Base-by-base conservation (phyloP, 1,140 invertebrate genomes). In the Zeugodacus cucurbitae region DNA sequence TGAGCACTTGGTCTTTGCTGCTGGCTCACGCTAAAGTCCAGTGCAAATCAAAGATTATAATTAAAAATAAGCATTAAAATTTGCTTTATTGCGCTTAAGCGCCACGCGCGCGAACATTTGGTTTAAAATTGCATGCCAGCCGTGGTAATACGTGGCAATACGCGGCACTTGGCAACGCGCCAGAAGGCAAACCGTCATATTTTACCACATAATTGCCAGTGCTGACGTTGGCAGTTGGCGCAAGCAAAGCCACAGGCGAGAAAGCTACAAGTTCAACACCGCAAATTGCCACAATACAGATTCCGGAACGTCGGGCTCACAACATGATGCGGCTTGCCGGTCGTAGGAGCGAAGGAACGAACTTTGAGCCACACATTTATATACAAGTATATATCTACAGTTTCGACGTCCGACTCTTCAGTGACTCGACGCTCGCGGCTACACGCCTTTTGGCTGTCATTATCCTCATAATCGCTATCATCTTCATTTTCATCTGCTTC, bases 401-500 rank as follows among this genome's bases (percentile, higher is more conserved):
- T 17, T 41, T 17, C 14, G 41, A 34, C 37, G 5, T 22, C 20
- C 10, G 22, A 41, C 10, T 37, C 20, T 41, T 11, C 14, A 41
- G 32, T 11, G n/a, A 4, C 20, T 48, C 6, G 41, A 11, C 41
- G 37, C 41, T 82, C n/a, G 8, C 7, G 11, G 74, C n/a, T 26
- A n/a, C 6, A 48, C 44, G 74, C 74, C 74, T 82, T 82, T 82
- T 82, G 74, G 74, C 74, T 82, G 74, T 22, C 74, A 82, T 82
- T 82, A 82, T 82, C 74, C 41, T 54, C 44, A 82, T 82, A 82
- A 82, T 54, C 74, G 74, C 44, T 82, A 41, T 82, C 74, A 82
- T 82, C 74, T 82, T 82, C 44, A 48, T 82, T 82, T 82, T 82
- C 74, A 82, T 82, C 74, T 41, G 74, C 41, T 82, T 82, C 74